A percentile compares a stretch with the other conserved stretches of the same genome.
Evolutionary conservation across 2,797 vertebrate species (phyloP).

Genomic region (Poeciliopsis infans): DNA sequence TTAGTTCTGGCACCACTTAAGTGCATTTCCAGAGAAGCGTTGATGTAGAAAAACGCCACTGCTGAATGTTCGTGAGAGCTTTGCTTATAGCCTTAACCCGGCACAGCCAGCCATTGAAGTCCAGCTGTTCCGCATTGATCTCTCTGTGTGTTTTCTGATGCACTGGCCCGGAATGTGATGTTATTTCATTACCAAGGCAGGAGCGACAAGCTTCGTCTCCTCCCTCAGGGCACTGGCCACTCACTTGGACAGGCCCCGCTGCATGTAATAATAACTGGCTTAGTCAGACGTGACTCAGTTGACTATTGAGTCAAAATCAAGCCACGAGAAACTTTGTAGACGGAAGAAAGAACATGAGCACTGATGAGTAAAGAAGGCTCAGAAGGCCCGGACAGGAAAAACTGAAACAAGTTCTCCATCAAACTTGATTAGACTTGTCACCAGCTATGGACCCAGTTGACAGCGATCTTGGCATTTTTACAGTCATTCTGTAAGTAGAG

Average conservation of each 20-base stretch:
- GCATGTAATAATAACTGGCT: conserved; percentile 64
- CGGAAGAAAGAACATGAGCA: conserved; percentile 33
- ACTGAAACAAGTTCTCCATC: conserved; percentile 49
- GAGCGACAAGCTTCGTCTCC: conserved; percentile 75
- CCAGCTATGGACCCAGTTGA: conserved; percentile 81
- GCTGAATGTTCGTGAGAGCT: conserved; percentile 48
- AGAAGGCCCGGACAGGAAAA: conserved; percentile 49
- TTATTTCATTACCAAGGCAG: conserved; percentile 82
- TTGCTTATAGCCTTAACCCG: conserved; percentile 39
- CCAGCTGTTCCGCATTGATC: conserved; percentile 88
- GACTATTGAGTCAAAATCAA: conserved; percentile 57
- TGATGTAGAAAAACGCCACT: conserved; percentile 34
- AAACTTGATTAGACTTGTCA: conserved; percentile 46
- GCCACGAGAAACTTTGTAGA: conserved; percentile 51
- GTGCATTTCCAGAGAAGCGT: conserved; percentile 8
- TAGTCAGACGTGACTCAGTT: conserved; percentile 60
- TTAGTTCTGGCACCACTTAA: neutral
- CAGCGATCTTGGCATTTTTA: conserved; percentile 86
- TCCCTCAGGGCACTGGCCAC: conserved; percentile 73
- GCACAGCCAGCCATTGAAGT: conserved; percentile 67
- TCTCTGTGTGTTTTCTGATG: conserved; percentile 78
- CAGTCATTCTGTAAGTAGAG: conserved; percentile 89
- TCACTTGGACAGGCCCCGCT: conserved; percentile 72
- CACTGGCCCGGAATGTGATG: conserved; percentile 83
- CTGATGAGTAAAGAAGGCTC: conserved; percentile 46